Base-by-base conservation (phyloP, 2,888 invertebrate species). In the Epinotia nisella region DNA sequence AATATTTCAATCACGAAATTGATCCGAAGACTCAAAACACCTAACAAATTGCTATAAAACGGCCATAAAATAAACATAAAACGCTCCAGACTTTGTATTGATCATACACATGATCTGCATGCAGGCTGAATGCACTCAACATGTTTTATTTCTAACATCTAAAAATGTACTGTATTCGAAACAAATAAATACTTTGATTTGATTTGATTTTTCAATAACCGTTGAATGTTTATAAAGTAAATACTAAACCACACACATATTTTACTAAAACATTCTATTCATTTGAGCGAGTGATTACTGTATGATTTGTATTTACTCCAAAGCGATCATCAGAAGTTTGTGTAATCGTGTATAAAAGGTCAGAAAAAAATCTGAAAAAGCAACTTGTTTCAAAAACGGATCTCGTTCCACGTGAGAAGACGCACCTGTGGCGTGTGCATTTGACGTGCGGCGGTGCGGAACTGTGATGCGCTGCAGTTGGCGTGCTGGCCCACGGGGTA, bases 401-500 rank as follows among this genome's bases (percentile, higher is more conserved):
- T 13, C 13, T 45, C 13, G 2, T 45, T 15, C 45, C 15, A 45
- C 45, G 45, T 45, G 15, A 13, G 21, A 24, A 24, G 21, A 24
- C 21, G 39, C 80, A 94, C 94, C 92, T 95, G 96, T 77, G 97
- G 97, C 74, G 96, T 97, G 87, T 95, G 95, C 90, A 97, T 95
- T 86, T 96, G 96, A 90, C 96, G 96, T 51, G 97, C 97, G 59
- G 96, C 96, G 66, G 95, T 95, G 76, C 96, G 94, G 89, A 97
- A 97, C 94, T 98, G 98, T 74, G 98, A 98, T 35, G 97, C 98
- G 75, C 98, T 98, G 85, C 97, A 97, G 94, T 98, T 98, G 82
- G 98, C 96, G 87, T 98, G 97, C 87, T 97, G 97, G 75, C 96
- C 96, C 83, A 97, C 96, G 67, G 98, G 98, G 94, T 97, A 98